Evolutionary conservation across 2,888 invertebrate species (phyloP), one percentile per base, ranked within the genome.

Genomic region (Periphyllus acericola): DNA sequence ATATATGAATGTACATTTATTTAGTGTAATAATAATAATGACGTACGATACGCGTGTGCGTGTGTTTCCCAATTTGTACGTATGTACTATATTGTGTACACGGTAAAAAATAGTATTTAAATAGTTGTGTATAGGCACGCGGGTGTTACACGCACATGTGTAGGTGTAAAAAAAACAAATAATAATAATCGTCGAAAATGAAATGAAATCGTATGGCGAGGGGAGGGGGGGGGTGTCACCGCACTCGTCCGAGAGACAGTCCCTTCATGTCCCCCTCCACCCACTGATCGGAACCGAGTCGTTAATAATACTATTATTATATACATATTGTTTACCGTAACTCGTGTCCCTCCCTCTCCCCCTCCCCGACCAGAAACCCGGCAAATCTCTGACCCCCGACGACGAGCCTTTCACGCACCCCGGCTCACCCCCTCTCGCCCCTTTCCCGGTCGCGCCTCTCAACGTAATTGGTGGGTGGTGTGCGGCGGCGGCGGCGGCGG

Each of bases 341-440:
- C 46, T 46, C 14, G 46, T 46, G 66, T 8, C 8, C 46, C 46
- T 1, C n/a, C 11, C 8, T 21, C 68, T 21, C 25, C 17, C 25
- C 60, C 36, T 36, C 36, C 36, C 6, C 36, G 6, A 36, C 11
- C 11, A n/a, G 25, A 21, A 34, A 19, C 34, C 72, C 34, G 21
- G 36, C 21, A 36, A 72, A 72, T 72, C 72, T 72, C 72, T 72
- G 36, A 72, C 34, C 72, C 72, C 72, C 60, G 60, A 60, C 25
- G 60, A 25, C 34, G 72, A 72, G 72, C 72, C 36, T n/a, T 36
- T 36, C 36, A 21, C n/a, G 19, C 60, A 19, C 55, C 79, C 79
- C 55, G 34, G 55, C 79, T 11, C 79, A 1, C 8, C 11, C 52
- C 1, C 21, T 46, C 17, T 32, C 76, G 46, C 29, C 34, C 52